Evolutionary conservation across 2,888 invertebrate genomes (phyloP).

Genomic region (Campaea margaritaria): DNA sequence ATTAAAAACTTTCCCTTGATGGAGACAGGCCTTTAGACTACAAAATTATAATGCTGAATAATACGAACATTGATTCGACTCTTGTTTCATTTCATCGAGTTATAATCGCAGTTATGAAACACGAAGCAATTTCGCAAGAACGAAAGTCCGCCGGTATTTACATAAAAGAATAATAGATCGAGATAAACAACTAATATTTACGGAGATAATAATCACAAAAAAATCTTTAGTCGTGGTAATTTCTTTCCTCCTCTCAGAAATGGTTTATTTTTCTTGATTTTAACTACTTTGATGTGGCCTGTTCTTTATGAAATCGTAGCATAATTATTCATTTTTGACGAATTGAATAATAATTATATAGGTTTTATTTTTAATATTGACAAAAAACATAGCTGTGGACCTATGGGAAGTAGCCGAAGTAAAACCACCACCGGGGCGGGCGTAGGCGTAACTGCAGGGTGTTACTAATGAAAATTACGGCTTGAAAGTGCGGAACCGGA

Average conservation of each 20-base stretch:
- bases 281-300: neutral
- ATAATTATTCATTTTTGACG: no score
- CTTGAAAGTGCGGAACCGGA: no score
- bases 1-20: no score
- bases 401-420: no score
- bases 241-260: slow-evolving; percentile 10
- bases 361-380: no score
- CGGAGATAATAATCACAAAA: slow-evolving; percentile 19
- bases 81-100: slow-evolving; percentile 40
- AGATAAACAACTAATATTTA: slow-evolving; percentile 26
- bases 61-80: slow-evolving; percentile 26
- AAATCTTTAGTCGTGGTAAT: slow-evolving; percentile 4
- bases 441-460: no score
- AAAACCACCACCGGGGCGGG: no score
- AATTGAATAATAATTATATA: no score
- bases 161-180: slow-evolving; percentile 32
- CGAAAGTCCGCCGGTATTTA: slow-evolving; percentile 36
- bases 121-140: slow-evolving; percentile 38
- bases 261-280: slow-evolving; percentile 8
- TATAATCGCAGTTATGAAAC: slow-evolving; percentile 40
- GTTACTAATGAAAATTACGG: no score
- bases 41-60: slow-evolving; percentile 41
- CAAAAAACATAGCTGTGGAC: no score
- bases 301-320: no score
- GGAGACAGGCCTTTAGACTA: slow-evolving; percentile 13